A percentile compares a stretch with the other conserved stretches of the same genome.
Conservation (phyloP, 2,113 vertebrate genomes). For the Corythornis madagascariensis region DNA sequence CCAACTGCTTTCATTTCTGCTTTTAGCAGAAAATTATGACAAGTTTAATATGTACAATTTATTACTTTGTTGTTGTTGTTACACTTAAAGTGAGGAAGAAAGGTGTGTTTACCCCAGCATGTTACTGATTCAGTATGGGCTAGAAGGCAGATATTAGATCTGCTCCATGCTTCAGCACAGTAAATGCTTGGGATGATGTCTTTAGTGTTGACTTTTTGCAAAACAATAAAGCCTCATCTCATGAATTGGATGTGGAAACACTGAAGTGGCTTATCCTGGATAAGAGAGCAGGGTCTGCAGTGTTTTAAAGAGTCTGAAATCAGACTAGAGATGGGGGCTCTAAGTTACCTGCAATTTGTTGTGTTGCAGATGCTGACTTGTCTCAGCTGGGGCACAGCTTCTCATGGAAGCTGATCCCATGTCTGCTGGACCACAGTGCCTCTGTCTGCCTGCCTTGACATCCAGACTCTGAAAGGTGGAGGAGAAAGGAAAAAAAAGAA, state of each 20-base stretch:
- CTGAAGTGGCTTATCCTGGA: neutral
- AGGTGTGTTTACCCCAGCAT: neutral
- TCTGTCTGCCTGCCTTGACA: neutral
- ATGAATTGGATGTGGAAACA: neutral
- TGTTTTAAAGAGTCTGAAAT: neutral
- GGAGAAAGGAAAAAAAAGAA: neutral
- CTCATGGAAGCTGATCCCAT: accelerated
- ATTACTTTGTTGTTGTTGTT: neutral
- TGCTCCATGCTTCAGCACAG: neutral
- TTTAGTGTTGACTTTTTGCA: neutral
- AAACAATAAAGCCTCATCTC: neutral
- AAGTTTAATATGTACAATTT: neutral
- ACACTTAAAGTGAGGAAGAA: neutral
- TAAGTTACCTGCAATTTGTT: neutral
- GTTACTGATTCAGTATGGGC: neutral
- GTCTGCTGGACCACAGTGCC: neutral
- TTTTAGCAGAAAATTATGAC: neutral
- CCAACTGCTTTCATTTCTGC: neutral
- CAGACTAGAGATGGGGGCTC: neutral
- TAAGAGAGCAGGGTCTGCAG: neutral
- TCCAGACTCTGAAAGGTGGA: accelerated
- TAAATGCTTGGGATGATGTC: neutral
- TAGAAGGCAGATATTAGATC: neutral
- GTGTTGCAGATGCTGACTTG: accelerated
- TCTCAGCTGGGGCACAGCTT: neutral